Conservation (phyloP, 2,113 vertebrate genomes). For the Rhinogobius similis region DNA sequence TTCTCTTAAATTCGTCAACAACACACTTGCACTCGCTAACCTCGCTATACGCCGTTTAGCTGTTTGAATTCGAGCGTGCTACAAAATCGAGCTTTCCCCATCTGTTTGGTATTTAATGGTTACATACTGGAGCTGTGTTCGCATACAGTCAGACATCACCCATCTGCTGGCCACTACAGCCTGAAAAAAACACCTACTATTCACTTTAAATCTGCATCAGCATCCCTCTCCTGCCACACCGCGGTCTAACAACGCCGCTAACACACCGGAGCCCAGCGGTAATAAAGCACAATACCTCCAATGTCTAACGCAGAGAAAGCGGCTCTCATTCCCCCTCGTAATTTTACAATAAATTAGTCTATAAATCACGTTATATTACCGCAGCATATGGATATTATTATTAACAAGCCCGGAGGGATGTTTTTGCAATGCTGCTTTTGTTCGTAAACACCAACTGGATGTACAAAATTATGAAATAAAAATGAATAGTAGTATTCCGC, state of each 20-base stretch:
- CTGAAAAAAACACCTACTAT: slow-evolving; percentile 30
- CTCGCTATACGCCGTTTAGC: slow-evolving; percentile 59
- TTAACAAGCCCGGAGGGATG: slow-evolving; percentile 12
- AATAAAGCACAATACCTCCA: slow-evolving; percentile 6
- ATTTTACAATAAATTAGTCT: slow-evolving; percentile 8
- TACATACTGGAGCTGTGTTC: slow-evolving; percentile 56
- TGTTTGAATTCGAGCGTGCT: slow-evolving; percentile 51
- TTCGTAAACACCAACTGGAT: slow-evolving; percentile 7
- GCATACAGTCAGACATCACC: slow-evolving; percentile 58
- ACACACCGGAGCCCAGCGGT: slow-evolving; percentile 7
- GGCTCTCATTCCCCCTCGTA: slow-evolving; percentile 4
- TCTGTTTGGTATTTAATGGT: slow-evolving; percentile 70
- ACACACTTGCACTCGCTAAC: slow-evolving; percentile 48
- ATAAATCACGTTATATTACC: slow-evolving; percentile 11
- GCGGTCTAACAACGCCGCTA: slow-evolving; percentile 11
- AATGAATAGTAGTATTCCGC: neutral
- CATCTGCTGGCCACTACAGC: slow-evolving; percentile 69
- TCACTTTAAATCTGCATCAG: slow-evolving; percentile 42
- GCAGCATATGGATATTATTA: slow-evolving; percentile 8
- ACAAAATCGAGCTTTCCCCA: slow-evolving; percentile 54
- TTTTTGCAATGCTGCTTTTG: slow-evolving; percentile 5
- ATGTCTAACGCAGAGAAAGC: neutral
- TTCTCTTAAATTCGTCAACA: slow-evolving; percentile 57
- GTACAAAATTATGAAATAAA: slow-evolving; percentile 5
- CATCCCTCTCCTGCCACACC: too few species aligned